Percentiles rank a stretch among this genome's conserved stretches.
phyloP scores from a whole-genome alignment of 2,797 vertebrate species.

The Anguilla pacifica region DNA sequence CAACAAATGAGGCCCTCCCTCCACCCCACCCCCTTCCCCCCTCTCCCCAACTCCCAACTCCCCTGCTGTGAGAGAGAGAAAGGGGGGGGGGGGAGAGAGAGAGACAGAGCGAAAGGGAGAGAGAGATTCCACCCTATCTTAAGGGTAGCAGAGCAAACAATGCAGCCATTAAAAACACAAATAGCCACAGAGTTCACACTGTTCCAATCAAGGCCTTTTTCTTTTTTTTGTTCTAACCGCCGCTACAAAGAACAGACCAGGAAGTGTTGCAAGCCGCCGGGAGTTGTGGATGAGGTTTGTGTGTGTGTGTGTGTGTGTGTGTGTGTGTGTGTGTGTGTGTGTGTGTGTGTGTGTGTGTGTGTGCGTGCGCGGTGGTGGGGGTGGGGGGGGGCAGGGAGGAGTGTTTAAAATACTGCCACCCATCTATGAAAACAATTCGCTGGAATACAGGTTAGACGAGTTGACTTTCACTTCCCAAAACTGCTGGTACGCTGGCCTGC shows the following conservation, averaged over 20 bases:
- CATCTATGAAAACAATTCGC: background rate
- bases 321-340: too few relatives aligned
- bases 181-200: background rate
- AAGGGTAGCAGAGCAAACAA: conserved; percentile 3
- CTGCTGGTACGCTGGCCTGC: background rate
- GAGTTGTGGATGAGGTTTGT: too few relatives aligned
- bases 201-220: background rate
- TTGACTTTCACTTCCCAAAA: conserved; percentile 18
- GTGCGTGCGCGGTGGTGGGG: too few relatives aligned
- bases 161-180: conserved; percentile 5
- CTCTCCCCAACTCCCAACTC: background rate
- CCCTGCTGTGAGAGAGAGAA: conserved; percentile 1
- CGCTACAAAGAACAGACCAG: background rate
- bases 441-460: conserved; percentile 16
- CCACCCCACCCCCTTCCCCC: background rate
- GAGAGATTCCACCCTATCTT: conserved; percentile 1
- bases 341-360: too few relatives aligned
- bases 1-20: conserved; percentile 3
- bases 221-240: background rate
- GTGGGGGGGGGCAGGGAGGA: background rate
- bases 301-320: too few relatives aligned
- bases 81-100: background rate
- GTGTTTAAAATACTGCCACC: background rate
- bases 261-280: background rate
- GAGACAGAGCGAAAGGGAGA: background rate